Evolutionary conservation across 1,140 invertebrate genomes (phyloP), one percentile per base, ranked within the genome.

Genomic region (Atta texana): DNA sequence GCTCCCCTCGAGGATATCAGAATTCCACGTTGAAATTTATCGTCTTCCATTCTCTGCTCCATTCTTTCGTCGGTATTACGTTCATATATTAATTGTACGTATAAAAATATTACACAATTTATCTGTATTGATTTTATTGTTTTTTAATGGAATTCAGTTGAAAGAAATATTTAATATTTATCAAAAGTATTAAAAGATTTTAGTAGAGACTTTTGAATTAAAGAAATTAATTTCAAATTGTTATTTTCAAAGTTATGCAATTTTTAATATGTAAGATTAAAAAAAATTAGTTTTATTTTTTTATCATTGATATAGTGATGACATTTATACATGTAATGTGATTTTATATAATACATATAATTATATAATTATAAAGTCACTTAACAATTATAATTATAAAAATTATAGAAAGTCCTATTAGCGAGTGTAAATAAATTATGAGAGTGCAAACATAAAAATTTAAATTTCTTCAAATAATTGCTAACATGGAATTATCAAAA

Each of bases 21-120:
- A 84, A 84, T 84, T 82, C 68, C 68, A 82, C 55, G 80, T 84
- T 61, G 80, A 74, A 84, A 84, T 75, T 75, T 84, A 74, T 72
- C 76, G 28, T 69, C 55, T 61, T 66, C 3, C 16, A 39, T 51
- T 34, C 14, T 31, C 2, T 59, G 24, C 55, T 49, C 28, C 14
- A 39, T 63, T 84, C 80, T 34, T 61, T n/a, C 10, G 34, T 82
- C 59, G 44, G 59, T 59, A 59, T 44, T 39, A 49, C 68, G 3
- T 82, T 74, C 72, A 18, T 82, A 18, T 72, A 61, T 59, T 53
- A 75, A 84, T 84, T 49, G 55, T 24, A 44, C 28, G n/a, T 44
- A 2, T 61, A 28, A 74, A 72, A 57, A 74, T 21, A 44, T n/a
- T 16, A n/a, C 24, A 53, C 24, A n/a, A 16, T 24, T 80, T 81